phyloP scores from a whole-genome alignment of 1,140 invertebrate genomes.

The Drosophila melanogaster region DNA sequence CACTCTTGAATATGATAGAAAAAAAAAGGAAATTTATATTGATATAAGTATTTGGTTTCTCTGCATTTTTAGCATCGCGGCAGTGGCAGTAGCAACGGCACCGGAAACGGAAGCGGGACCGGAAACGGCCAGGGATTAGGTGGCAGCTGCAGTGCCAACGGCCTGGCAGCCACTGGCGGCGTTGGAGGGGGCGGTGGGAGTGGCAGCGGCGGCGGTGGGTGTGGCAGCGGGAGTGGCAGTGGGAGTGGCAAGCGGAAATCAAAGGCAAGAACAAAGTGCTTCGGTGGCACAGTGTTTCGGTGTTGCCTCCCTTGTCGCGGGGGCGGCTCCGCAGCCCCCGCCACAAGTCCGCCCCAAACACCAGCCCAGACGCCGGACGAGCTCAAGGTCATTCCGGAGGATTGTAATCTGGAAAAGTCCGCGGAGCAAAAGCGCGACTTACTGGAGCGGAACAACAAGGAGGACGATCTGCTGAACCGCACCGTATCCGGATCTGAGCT shows the following conservation, averaged over 20 bases:
- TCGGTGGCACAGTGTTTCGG: constrained; percentile 87
- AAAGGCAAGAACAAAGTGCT: constrained; percentile 77
- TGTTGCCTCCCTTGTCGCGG: constrained; percentile 88
- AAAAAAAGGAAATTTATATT: no score
- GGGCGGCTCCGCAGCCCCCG: constrained; percentile 87
- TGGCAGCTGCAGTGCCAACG: constrained; percentile 60
- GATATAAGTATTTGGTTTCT: no score
- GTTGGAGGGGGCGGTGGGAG: constrained; percentile 47
- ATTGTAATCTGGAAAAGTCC: constrained; percentile 7
- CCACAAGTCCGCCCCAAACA: constrained; percentile 84
- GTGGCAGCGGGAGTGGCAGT: constrained; percentile 23
- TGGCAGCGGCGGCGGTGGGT: constrained; percentile 31
- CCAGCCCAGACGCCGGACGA: constrained; percentile 74
- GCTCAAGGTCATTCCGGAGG: constrained; percentile 42
- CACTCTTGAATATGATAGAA: no score
- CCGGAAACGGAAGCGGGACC: constrained; percentile 40
- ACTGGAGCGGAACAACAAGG: constrained; percentile 21
- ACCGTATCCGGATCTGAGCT: constrained; percentile 6
- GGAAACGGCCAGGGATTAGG: constrained; percentile 49
- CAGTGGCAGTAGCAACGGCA: constrained; percentile 62
- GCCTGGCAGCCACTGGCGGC: constrained; percentile 65
- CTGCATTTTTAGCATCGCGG: constrained; percentile 57
- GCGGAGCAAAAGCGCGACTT: constrained; percentile 3
- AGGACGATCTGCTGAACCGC: constrained; percentile 15
- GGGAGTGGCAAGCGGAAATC: constrained; percentile 64